Evolutionary conservation across 2,888 invertebrate genomes (phyloP), one percentile per base, ranked within the genome.

Genomic region (Ernsta delagoae): DNA sequence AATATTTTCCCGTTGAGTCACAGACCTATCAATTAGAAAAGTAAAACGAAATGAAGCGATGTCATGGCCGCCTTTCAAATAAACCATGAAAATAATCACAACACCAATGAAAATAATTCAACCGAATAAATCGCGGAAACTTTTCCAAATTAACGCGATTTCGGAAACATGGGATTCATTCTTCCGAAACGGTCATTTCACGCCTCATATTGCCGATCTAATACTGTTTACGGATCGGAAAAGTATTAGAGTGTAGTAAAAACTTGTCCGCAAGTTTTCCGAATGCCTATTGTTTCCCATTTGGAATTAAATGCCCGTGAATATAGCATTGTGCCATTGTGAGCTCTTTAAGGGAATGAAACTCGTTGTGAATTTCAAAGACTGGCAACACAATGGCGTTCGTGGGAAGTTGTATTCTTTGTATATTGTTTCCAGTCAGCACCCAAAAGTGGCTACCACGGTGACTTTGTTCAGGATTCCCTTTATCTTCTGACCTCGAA

Each of bases 111-210:
- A 59, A 59, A 16, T 1, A 41, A 59, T 41, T 9, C 59, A 39
- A n/a, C 16, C 59, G 59, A 41, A 59, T 36, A 59, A 59, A 9
- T 41, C 41, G 11, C 16, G 3, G 43, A 48, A 60, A 60, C 3
- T 60, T 45, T 60, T 45, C 43, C 31, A 34, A 60, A 60, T 60
- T 60, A 60, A 60, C 48, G 45, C 60, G 34, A 45, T 60, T 60
- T n/a, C 31, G 60, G 43, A 59, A 34, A 34, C 56, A 59, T 24
- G 5, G 24, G 48, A 31, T 48, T 48, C 60, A 48, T 60, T 60
- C 45, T 60, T 60, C 34, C 31, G 60, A 31, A 59, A 59, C 59
- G 43, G 16, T 43, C 41, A 45, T 60, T 60, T 60, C 11, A 45
- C 60, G 60, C 60, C 45, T 48, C 60, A 60, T 48, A 60, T 48